These are phyloP conservation scores for Paraescarpia echinospica DNA, from an alignment of 1,140 invertebrate genomes.

Conservation along the genomic window DNA sequence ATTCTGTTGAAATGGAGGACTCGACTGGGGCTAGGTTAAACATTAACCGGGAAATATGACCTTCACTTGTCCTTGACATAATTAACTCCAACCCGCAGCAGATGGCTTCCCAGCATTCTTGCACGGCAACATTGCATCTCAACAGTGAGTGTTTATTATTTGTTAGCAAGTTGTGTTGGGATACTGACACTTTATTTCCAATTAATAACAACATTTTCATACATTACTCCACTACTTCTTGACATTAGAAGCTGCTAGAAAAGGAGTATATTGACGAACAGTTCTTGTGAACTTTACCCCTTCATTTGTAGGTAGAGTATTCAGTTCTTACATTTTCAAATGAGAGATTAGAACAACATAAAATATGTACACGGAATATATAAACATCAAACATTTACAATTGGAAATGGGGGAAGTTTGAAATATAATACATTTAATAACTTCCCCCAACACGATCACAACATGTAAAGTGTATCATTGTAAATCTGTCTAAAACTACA, in stretches of 20 bases:
- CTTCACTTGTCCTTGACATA: not conserved
- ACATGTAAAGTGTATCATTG: no score
- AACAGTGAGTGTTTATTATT: not conserved
- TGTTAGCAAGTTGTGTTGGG: not conserved
- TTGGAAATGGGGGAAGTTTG: no score
- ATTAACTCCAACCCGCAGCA: not conserved
- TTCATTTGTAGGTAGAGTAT: not conserved
- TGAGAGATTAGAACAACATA: no score
- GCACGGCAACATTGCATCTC: not conserved
- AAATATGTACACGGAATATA: no score
- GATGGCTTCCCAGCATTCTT: not conserved
- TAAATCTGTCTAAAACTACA: no score
- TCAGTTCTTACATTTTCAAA: no score
- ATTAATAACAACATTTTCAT: not conserved
- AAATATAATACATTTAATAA: no score
- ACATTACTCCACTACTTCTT: not conserved
- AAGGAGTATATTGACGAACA: not conserved
- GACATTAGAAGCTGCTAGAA: not conserved
- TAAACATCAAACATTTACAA: no score
- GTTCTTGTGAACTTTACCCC: not conserved
- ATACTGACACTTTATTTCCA: not conserved
- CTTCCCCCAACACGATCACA: no score
- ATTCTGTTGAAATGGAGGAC: not conserved
- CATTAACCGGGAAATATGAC: not conserved
- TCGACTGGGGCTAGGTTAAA: not conserved